These are phyloP conservation scores for Psylliodes chrysocephalus DNA, from an alignment of 2,888 invertebrate species.

Conservation along the genomic window DNA sequence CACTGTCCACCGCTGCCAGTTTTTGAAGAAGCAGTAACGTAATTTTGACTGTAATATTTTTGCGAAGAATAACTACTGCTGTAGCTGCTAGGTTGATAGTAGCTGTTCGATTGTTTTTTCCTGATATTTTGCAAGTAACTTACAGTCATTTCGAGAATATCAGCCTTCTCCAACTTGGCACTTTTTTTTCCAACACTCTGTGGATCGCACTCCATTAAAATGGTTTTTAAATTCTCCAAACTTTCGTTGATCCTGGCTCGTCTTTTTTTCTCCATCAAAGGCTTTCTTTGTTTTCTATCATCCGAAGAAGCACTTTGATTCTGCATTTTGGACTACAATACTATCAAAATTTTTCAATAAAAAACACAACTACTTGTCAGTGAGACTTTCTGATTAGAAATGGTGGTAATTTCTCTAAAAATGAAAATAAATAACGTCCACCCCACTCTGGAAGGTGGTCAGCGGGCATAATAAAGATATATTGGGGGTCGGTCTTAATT, in stretches of 20 bases:
- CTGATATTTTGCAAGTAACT: constrained; percentile 63
- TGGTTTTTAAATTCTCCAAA: constrained; percentile 45
- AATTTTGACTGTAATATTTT: constrained; percentile 20
- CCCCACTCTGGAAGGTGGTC: constrained; percentile 32
- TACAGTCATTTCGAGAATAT: constrained; percentile 50
- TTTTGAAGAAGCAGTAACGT: constrained; percentile 22
- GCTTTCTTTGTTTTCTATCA: constrained; percentile 45
- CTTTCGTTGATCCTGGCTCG: constrained; percentile 50
- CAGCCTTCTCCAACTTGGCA: constrained; percentile 50
- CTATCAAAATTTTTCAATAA: too few species aligned
- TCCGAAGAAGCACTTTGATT: background rate
- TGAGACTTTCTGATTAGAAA: constrained; percentile 8
- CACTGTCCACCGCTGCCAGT: constrained; percentile 19
- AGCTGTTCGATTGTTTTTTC: constrained; percentile 10
- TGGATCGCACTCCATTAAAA: constrained; percentile 46
- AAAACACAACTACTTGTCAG: background rate
- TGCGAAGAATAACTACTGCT: constrained; percentile 11
- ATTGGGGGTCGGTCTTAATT: constrained; percentile 26
- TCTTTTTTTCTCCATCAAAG: constrained; percentile 50
- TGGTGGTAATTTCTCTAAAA: constrained; percentile 10
- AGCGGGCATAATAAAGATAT: constrained; percentile 38
- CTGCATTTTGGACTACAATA: too few species aligned
- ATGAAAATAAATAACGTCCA: constrained; percentile 24
- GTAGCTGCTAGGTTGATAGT: constrained; percentile 14
- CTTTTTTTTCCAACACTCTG: constrained; percentile 37